Evolutionary conservation across 2,113 vertebrate species (phyloP).

Genomic region (Candoia aspera): DNA sequence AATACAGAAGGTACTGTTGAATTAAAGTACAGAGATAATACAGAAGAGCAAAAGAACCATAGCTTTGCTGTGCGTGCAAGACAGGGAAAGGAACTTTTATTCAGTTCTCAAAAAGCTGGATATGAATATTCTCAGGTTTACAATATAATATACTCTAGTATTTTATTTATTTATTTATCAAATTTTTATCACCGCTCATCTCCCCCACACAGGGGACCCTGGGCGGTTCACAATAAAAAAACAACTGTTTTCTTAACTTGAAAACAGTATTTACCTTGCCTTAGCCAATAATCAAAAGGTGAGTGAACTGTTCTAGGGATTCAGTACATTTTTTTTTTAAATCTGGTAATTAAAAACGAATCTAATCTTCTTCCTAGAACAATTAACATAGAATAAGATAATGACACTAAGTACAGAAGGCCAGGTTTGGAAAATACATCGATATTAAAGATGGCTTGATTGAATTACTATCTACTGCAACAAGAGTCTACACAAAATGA

Average conservation of each 20-base stretch:
- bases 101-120: background rate
- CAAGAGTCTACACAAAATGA: background rate
- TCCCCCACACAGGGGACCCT: too few relatives aligned
- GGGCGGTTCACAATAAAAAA: too few relatives aligned
- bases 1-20: background rate
- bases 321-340: background rate
- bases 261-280: background rate
- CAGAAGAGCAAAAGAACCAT: background rate
- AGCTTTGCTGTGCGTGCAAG: background rate
- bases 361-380: background rate
- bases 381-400: background rate
- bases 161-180: too few relatives aligned
- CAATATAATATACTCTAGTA: too few relatives aligned
- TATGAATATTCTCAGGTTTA: background rate
- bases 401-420: background rate
- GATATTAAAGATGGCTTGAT: background rate
- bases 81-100: background rate
- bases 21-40: background rate
- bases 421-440: background rate
- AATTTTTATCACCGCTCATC: too few relatives aligned
- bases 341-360: background rate
- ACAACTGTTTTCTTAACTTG: too few relatives aligned
- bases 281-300: background rate
- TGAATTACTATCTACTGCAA: background rate
- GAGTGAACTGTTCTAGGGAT: background rate